Percentiles rank a stretch among this genome's conserved stretches.
phyloP scores from a whole-genome alignment of 2,113 vertebrate genomes.

The Orientallactaga bullata region DNA sequence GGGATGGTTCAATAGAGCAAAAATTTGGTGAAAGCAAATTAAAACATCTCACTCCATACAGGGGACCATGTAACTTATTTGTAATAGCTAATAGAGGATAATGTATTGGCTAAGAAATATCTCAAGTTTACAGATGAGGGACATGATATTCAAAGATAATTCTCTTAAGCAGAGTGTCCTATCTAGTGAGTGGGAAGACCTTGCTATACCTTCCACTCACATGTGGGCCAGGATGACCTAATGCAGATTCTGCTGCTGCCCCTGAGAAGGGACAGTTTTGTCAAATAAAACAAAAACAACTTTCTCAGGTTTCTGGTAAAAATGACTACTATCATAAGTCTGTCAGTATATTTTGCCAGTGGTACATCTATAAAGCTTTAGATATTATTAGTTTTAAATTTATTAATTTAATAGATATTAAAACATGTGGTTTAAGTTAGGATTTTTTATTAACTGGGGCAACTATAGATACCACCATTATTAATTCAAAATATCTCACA shows the following conservation, averaged over 20 bases:
- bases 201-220: background rate
- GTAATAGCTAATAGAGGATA: background rate
- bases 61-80: background rate
- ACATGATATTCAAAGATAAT: background rate
- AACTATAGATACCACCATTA: constrained; percentile 12
- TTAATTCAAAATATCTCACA: background rate
- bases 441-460: constrained; percentile 19
- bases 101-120: background rate
- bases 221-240: background rate
- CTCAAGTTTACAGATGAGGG: background rate
- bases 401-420: constrained; percentile 15
- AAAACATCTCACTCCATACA: background rate
- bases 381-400: constrained; percentile 26
- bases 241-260: background rate
- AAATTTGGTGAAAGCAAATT: constrained; percentile 27
- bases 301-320: constrained; percentile 18
- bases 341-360: background rate
- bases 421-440: constrained; percentile 26
- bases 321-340: background rate
- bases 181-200: background rate
- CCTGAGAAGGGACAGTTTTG: background rate
- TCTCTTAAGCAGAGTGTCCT: background rate
- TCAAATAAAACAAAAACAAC: background rate
- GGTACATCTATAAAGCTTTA: background rate
- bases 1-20: background rate